Conservation (phyloP, 1,140 invertebrate genomes). For the Drosophila bifasciata region DNA sequence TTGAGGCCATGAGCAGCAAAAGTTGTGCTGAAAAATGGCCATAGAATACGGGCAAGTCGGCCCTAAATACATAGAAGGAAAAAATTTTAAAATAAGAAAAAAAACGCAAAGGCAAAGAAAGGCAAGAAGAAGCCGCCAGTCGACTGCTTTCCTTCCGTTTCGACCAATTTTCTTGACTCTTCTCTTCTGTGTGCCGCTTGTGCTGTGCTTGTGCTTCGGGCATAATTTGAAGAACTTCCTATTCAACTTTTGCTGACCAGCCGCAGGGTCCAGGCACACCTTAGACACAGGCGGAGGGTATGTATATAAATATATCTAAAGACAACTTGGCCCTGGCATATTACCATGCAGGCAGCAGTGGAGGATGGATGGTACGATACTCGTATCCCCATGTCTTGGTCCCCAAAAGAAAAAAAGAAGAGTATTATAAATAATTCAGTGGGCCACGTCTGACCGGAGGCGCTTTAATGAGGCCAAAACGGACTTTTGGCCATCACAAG, state of each 20-base stretch:
- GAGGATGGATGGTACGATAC: not conserved
- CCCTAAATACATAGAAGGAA: conserved; percentile 41
- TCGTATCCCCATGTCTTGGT: conserved; percentile 22
- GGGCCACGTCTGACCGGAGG: conserved; percentile 67
- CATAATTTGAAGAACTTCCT: conserved; percentile 58
- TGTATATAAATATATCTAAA: conserved; percentile 43
- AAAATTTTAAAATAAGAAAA: conserved; percentile 37
- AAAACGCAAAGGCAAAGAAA: conserved; percentile 22
- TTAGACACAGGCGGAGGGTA: conserved; percentile 4
- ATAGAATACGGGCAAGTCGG: conserved; percentile 21
- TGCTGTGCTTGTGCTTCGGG: conserved; percentile 42
- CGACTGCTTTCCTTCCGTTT: conserved; percentile 3
- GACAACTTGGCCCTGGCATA: conserved; percentile 51
- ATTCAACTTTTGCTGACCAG: conserved; percentile 50
- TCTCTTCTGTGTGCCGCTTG: conserved; percentile 3
- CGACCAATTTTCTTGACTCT: conserved; percentile 40
- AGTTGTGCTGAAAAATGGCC: conserved; percentile 41
- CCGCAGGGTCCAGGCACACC: conserved; percentile 40
- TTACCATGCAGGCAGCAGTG: conserved; percentile 36
- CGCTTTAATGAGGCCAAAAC: conserved; percentile 81
- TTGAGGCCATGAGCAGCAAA: conserved; percentile 18
- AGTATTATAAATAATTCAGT: conserved; percentile 80
- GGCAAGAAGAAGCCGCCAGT: conserved; percentile 1
- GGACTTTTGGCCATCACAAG: conserved; percentile 68
- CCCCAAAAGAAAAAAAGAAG: conserved; percentile 23